Evolutionary conservation across 2,113 vertebrate species (phyloP).

Genomic region (Microcebus ravelobensis): DNA sequence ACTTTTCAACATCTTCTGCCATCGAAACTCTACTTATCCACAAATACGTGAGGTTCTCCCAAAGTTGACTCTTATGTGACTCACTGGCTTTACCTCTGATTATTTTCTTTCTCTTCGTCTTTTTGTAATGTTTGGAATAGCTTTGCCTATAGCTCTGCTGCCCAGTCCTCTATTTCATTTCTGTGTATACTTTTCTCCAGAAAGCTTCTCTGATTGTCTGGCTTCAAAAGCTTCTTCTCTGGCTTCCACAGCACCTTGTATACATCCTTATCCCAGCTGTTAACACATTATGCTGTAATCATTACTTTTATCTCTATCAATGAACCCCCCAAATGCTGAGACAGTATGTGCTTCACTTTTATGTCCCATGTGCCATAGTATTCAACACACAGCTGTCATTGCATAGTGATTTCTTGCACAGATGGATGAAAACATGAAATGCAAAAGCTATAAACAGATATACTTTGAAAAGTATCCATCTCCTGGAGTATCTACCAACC

Average conservation of each 20-base stretch:
- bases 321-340: neutral
- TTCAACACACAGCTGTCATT: neutral
- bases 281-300: neutral
- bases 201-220: neutral
- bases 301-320: neutral
- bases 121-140: neutral
- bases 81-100: neutral
- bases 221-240: neutral
- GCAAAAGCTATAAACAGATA: neutral
- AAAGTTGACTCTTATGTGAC: neutral
- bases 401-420: neutral
- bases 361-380: rapidly evolving
- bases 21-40: neutral
- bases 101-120: neutral
- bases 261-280: neutral
- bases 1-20: neutral
- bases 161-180: neutral
- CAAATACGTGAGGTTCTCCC: neutral
- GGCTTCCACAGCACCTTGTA: neutral
- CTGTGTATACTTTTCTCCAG: neutral
- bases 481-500: neutral
- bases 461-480: neutral
- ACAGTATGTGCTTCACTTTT: neutral
- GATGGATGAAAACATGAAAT: neutral
- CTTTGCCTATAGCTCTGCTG: neutral